Conservation (phyloP, 2,113 vertebrate species). For the Anas platyrhynchos region DNA sequence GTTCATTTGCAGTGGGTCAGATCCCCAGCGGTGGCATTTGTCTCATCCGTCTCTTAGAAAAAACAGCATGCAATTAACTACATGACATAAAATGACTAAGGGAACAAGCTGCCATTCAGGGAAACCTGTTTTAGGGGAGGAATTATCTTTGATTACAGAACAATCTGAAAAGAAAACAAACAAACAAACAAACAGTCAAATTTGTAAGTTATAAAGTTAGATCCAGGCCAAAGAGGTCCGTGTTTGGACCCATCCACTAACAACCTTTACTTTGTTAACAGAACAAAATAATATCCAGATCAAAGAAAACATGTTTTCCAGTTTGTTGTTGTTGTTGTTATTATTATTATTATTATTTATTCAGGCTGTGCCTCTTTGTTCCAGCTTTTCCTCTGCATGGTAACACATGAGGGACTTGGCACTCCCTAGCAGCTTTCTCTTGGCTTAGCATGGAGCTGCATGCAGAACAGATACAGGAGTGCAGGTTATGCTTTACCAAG, state of each 20-base stretch:
- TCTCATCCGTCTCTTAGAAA: not conserved
- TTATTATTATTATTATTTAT: not conserved
- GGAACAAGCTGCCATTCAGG: not conserved
- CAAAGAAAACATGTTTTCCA: not conserved
- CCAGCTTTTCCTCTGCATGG: not conserved
- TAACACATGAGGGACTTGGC: too few relatives aligned
- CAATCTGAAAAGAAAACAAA: not conserved
- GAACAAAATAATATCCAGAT: not conserved
- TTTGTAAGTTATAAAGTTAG: not conserved
- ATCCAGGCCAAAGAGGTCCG: accelerated
- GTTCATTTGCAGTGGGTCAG: not conserved
- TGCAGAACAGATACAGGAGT: not conserved
- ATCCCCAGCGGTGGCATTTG: not conserved
- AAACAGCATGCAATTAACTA: not conserved
- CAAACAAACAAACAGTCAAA: not conserved
- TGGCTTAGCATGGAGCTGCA: not conserved
- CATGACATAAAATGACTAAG: not conserved
- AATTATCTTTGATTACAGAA: not conserved
- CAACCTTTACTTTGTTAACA: not conserved
- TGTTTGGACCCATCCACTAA: not conserved
- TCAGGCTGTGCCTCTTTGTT: not conserved
- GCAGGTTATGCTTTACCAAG: not conserved
- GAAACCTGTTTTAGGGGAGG: not conserved
- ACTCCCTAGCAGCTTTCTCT: not conserved
- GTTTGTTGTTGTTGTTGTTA: not conserved